Evolutionary conservation across 2,888 invertebrate genomes (phyloP), one percentile per base, ranked within the genome.

Genomic region (Conops quadrifasciatus): DNA sequence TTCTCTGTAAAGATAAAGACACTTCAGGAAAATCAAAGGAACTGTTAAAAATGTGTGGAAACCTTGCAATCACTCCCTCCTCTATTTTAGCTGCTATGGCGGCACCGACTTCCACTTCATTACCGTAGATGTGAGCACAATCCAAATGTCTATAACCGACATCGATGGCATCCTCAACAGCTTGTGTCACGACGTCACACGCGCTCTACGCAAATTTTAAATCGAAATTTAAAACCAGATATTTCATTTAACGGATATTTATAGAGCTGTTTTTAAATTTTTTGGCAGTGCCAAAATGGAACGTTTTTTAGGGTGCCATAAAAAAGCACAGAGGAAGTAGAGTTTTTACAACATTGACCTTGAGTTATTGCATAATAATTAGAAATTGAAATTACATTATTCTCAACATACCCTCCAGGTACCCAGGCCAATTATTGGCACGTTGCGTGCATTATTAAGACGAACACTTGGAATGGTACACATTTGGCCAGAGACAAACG

Each of bases 111-210:
- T 93, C 93, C 76, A 87, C 86, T 83, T 93, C 93, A 79, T 93
- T 93, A 30, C 90, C 90, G 81, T 95, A 95, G 13, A 91, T 88
- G 75, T 85, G 88, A 64, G 88, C 87, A 85, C 93, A 92, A 85
- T 95, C 95, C 75, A 95, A 89, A 82, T 93, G 93, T 0, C 94
- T 88, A 82, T 94, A 95, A 0, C 94, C 94, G 53, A 89, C 87
- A 80, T 91, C 91, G 51, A 94, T 91, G 28, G 94, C 94, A 72
- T 90, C 88, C 79, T 91, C 91, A 0, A 93, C 91, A 0, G 91
- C 92, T 76, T 90, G 87, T 0, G 88, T 87, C 2, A 91, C 91
- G 81, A 92, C 89, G n/a, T 91, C 92, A 11, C 19, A 30, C 24
- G 65, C 51, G 53, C 51, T 65, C 65, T 65, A 30, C 9, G 11